phyloP scores from a whole-genome alignment of 2,797 vertebrate species.

The Coranthus polyacanthus region DNA sequence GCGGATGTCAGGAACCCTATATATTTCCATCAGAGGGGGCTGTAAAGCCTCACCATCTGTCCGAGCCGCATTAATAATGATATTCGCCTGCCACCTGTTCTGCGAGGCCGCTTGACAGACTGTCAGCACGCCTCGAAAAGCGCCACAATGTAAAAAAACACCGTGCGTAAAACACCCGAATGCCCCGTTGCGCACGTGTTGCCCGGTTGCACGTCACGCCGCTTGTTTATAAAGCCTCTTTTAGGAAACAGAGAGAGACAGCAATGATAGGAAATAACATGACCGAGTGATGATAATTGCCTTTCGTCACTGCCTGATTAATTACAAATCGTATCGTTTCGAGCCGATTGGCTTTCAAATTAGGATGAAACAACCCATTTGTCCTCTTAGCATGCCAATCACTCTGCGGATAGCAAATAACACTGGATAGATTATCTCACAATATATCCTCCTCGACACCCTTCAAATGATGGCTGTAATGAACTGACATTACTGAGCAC shows the following conservation, averaged over 20 bases:
- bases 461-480: conserved; percentile 22
- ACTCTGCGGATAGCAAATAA: neutral
- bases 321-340: neutral
- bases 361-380: neutral
- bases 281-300: neutral
- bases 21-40: conserved; percentile 9
- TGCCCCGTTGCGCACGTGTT: conserved; percentile 20
- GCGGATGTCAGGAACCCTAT: conserved; percentile 11
- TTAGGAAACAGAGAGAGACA: neutral
- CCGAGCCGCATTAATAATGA: conserved; percentile 21
- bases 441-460: neutral
- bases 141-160: neutral
- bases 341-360: no score
- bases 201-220: no score
- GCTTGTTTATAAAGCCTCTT: neutral
- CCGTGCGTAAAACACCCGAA: conserved; percentile 17
- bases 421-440: conserved; percentile 11
- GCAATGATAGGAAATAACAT: neutral
- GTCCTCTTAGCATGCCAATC: neutral
- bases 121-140: neutral
- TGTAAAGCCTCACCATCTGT: conserved; percentile 56
- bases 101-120: neutral
- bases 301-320: neutral
- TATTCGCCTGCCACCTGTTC: conserved; percentile 54
- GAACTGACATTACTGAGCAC: conserved; percentile 13